Percentiles rank a stretch among this genome's conserved stretches.
These are phyloP conservation scores for Drosophila quadrilineata DNA, from an alignment of 1,140 invertebrate genomes.

Conservation along the genomic window DNA sequence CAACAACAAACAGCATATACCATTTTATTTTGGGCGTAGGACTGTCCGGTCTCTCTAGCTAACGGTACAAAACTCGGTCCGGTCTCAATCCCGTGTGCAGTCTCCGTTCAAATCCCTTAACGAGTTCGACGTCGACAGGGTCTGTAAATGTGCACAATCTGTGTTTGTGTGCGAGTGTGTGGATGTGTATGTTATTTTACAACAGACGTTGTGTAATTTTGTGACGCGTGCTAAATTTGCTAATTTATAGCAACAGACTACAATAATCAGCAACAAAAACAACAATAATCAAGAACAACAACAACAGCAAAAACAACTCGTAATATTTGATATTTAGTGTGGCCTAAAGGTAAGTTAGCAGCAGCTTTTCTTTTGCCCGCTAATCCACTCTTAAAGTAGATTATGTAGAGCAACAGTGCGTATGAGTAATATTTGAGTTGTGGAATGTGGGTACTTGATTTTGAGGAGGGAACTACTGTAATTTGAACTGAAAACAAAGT, in stretches of 20 bases:
- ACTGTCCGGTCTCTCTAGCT: slow-evolving; percentile 5
- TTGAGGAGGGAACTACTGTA: too few species aligned
- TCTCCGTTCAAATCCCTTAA: slow-evolving; percentile 17
- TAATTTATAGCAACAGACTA: slow-evolving; percentile 66
- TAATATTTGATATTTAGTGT: slow-evolving; percentile 50
- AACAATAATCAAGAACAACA: too few species aligned
- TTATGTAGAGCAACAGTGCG: too few species aligned
- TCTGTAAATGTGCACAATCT: slow-evolving; percentile 11
- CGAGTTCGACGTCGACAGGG: neutral
- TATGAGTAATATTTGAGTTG: too few species aligned
- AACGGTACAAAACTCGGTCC: neutral
- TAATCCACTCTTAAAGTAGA: neutral
- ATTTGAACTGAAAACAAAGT: too few species aligned
- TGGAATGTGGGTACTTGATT: too few species aligned
- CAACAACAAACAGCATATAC: slow-evolving; percentile 1
- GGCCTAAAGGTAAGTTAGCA: slow-evolving; percentile 48
- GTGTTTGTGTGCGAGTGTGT: slow-evolving; percentile 12
- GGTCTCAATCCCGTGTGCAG: neutral
- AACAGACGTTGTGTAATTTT: slow-evolving; percentile 33
- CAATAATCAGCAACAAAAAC: slow-evolving; percentile 49
- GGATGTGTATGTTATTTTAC: slow-evolving; percentile 6
- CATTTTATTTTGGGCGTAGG: slow-evolving; percentile 28
- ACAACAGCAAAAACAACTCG: slow-evolving; percentile 18
- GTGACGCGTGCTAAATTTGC: slow-evolving; percentile 70
- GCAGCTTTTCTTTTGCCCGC: slow-evolving; percentile 1